A percentile compares a stretch with the other conserved stretches of the same genome.
Evolutionary conservation across 2,113 vertebrate genomes (phyloP).

Genomic region (Platanista minor): DNA sequence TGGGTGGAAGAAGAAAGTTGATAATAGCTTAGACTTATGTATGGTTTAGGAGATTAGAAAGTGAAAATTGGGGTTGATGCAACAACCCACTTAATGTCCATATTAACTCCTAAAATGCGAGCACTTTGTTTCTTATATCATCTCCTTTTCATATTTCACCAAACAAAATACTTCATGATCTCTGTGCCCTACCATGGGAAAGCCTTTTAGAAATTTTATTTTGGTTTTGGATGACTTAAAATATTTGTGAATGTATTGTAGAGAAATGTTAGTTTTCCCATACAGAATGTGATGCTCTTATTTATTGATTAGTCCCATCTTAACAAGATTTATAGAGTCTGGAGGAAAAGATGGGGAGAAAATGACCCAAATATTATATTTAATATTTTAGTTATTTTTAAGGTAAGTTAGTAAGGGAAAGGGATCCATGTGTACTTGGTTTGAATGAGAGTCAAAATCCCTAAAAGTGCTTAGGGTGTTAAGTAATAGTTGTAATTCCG

Average conservation of each 20-base stretch:
- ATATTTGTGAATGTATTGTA: not conserved
- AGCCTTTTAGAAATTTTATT: not conserved
- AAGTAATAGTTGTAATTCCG: not conserved
- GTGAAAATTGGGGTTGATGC: not conserved
- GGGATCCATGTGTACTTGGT: not conserved
- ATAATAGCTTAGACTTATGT: slow-evolving; percentile 18
- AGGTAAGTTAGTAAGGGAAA: not conserved
- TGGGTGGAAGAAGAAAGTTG: slow-evolving; percentile 21
- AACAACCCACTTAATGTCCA: not conserved
- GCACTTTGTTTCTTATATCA: not conserved
- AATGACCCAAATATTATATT: not conserved
- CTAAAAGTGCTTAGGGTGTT: slow-evolving; percentile 1
- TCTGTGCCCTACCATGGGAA: not conserved
- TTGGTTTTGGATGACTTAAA: not conserved
- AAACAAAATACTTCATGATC: not conserved
- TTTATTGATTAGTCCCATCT: not conserved
- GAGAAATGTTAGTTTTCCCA: not conserved
- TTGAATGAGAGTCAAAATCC: not conserved
- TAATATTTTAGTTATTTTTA: slow-evolving; percentile 32
- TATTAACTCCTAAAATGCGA: slow-evolving; percentile 1
- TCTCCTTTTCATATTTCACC: not conserved
- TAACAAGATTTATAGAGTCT: not conserved
- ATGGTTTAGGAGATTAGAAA: slow-evolving; percentile 48
- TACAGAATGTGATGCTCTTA: not conserved
- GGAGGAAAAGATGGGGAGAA: not conserved